Conservation (phyloP, 2,113 vertebrate species). For the Callospermophilus lateralis region DNA sequence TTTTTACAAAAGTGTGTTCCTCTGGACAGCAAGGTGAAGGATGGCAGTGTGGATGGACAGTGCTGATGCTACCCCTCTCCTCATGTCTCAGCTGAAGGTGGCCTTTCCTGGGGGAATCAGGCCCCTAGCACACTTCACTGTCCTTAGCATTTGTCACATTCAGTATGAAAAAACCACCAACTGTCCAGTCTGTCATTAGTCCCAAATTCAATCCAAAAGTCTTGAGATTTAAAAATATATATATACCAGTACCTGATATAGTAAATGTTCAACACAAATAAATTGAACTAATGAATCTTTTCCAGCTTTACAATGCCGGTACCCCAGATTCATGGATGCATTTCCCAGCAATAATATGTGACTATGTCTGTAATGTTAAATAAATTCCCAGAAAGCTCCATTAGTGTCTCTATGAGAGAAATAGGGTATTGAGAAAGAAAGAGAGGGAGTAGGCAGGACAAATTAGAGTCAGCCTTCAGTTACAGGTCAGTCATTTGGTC, state of each 20-base stretch:
- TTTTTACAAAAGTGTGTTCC: background rate
- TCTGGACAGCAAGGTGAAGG: background rate
- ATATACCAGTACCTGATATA: background rate
- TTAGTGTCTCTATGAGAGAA: background rate
- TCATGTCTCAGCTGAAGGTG: background rate
- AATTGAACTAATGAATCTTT: background rate
- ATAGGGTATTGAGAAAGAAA: background rate
- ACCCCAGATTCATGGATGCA: background rate
- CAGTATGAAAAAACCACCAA: background rate
- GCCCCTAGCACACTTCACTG: background rate
- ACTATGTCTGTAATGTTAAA: background rate
- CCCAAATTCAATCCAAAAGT: background rate
- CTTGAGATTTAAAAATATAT: background rate
- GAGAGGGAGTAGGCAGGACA: background rate
- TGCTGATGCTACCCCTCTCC: accelerated
- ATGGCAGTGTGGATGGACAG: background rate
- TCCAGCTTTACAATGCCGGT: background rate
- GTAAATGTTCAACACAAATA: background rate
- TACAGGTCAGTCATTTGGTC: background rate
- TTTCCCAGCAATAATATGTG: background rate
- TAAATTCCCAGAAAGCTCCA: background rate
- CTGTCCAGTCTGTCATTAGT: accelerated
- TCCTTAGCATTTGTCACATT: background rate
- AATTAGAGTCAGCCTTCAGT: background rate
- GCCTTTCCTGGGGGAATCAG: background rate